Evolutionary conservation across 2,888 invertebrate species (phyloP), one percentile per base, ranked within the genome.

Genomic region (Scaptomyza polygonia): DNA sequence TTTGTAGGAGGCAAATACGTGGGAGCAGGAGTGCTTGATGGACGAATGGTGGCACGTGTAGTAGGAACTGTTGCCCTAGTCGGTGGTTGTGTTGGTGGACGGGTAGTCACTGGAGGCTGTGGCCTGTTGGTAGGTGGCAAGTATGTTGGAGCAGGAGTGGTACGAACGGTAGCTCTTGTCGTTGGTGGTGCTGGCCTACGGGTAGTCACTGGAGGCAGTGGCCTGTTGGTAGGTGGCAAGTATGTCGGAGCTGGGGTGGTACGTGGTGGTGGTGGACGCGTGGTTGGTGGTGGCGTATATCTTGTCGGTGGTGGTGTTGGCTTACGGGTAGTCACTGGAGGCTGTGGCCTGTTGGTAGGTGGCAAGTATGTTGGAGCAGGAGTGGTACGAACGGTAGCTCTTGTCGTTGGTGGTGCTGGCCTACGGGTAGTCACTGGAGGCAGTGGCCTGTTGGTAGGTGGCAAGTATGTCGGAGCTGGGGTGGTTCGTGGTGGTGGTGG

Each of bases 1-100:
- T 25, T 25, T 5, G 25, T 25, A 25, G 79, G 73, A 27, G 83
- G 82, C 34, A 69, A 12, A 6, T 58, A 73, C 0, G 86, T 83
- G n/a, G 84, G 72, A 7, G 42, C 18, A 83, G 89, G 55, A 76
- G 88, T n/a, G 78, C 88, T 14, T 82, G 74, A 18, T 1, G 29
- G 55, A 49, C 56, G 21, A n/a, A 21, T 42, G 44, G 14, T 56
- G 14, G 27, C 48, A n/a, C n/a, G n/a, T n/a, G n/a, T n/a, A n/a
- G n/a, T n/a, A n/a, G n/a, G n/a, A n/a, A n/a, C n/a, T n/a, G n/a
- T n/a, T n/a, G n/a, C n/a, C 3, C 58, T 45, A 1, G 51, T 27
- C 29, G 54, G 67, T 18, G 40, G 29, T 43, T 56, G 49, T 11
- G 67, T 7, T 11, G 67, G 67, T 1, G 43, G 40, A 30, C 70